phyloP scores from a whole-genome alignment of 2,888 invertebrate species.

The Geophilus truncorum region DNA sequence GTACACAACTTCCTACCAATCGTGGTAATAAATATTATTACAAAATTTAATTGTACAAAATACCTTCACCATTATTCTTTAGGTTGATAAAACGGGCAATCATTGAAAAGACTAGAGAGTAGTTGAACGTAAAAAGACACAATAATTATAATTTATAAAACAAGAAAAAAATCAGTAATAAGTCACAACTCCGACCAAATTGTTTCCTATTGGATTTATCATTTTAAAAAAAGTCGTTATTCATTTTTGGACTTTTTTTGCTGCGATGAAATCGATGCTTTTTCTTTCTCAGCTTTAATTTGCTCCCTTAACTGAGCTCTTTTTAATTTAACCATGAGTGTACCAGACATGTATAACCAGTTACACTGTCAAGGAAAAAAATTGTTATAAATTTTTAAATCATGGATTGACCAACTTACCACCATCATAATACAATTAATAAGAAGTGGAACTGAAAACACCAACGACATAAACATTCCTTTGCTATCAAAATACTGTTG shows the following conservation, averaged over 20 bases:
- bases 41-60: not conserved
- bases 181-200: no score
- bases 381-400: not conserved
- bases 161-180: not conserved
- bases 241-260: not conserved
- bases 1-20: not conserved
- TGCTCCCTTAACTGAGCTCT: conserved; percentile 59
- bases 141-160: no score
- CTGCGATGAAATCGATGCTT: not conserved
- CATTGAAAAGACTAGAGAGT: not conserved
- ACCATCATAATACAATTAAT: conserved; percentile 90
- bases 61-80: not conserved
- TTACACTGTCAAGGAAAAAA: conserved; percentile 60
- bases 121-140: no score
- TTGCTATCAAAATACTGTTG: conserved; percentile 93
- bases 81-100: not conserved
- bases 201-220: not conserved
- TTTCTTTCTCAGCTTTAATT: conserved; percentile 27
- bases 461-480: conserved; percentile 87
- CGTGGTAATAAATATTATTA: not conserved
- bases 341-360: conserved; percentile 84
- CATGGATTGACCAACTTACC: conserved; percentile 58
- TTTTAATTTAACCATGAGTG: conserved; percentile 78
- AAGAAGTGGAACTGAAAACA: conserved; percentile 87
- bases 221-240: not conserved